Percentiles rank a stretch among this genome's conserved stretches.
These are phyloP conservation scores for Ammodytes dubius DNA, from an alignment of 2,113 vertebrate species.

Conservation along the genomic window DNA sequence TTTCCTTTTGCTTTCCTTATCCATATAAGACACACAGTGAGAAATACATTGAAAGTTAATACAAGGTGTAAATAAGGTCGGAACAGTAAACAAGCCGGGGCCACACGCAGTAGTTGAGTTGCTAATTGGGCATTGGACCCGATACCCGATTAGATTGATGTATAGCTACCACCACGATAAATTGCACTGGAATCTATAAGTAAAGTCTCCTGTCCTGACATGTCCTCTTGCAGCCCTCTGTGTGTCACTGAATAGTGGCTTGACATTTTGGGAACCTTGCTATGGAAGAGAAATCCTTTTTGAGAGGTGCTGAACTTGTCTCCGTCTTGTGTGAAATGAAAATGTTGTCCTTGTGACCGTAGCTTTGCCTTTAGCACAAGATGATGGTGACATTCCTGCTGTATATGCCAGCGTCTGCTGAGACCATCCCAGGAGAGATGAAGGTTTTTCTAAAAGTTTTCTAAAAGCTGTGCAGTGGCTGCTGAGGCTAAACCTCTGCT, in stretches of 20 bases:
- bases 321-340: slow-evolving; percentile 43
- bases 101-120: background rate
- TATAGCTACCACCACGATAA: background rate
- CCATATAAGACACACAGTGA: background rate
- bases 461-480: background rate
- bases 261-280: slow-evolving; percentile 41
- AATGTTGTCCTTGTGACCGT: slow-evolving; percentile 59
- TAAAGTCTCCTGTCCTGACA: slow-evolving; percentile 1
- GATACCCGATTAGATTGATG: background rate
- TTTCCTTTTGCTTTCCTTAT: background rate
- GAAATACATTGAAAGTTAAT: background rate
- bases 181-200: background rate
- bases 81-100: slow-evolving; percentile 11
- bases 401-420: slow-evolving; percentile 49
- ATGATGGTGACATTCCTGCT: slow-evolving; percentile 55
- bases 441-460: slow-evolving; percentile 49
- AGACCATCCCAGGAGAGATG: slow-evolving; percentile 51
- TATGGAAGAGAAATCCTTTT: slow-evolving; percentile 36
- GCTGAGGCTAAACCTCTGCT: slow-evolving; percentile 14
- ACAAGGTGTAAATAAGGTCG: background rate
- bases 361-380: slow-evolving; percentile 43
- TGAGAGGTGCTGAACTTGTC: slow-evolving; percentile 36
- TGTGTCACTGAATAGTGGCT: slow-evolving; percentile 6
- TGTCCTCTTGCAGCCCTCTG: background rate
- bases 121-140: background rate